phyloP scores from a whole-genome alignment of 1,140 invertebrate species.

The Orchestia grillus region DNA sequence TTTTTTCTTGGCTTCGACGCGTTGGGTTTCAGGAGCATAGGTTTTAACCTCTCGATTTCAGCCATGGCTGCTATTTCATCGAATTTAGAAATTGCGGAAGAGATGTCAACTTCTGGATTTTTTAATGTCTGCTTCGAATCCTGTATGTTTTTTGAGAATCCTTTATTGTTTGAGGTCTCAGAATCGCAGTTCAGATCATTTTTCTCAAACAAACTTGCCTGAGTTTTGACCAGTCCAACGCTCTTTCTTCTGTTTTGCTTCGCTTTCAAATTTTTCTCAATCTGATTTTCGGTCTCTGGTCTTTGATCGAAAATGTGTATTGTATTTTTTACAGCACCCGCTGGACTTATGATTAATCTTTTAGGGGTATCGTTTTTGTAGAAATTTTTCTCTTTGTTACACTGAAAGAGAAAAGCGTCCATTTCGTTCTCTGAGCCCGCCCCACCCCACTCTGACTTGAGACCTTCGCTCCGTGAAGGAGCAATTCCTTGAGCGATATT shows the following conservation, averaged over 20 bases:
- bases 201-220: constrained; percentile 13
- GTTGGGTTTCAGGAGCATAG: constrained; percentile 2
- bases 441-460: not conserved
- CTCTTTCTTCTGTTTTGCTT: constrained; percentile 79
- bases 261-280: constrained; percentile 74
- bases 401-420: not conserved
- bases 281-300: constrained; percentile 69
- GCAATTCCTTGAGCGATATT: not conserved
- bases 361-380: constrained; percentile 60
- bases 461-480: not conserved
- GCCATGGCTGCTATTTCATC: constrained; percentile 67
- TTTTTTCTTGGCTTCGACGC: not conserved
- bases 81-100: constrained; percentile 68
- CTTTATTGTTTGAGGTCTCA: constrained; percentile 57
- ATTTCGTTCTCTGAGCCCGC: not conserved
- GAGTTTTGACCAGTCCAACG: constrained; percentile 74
- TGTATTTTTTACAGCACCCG: constrained; percentile 62
- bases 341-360: constrained; percentile 62
- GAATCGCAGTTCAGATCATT: constrained; percentile 63
- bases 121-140: not conserved
- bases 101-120: constrained; percentile 69
- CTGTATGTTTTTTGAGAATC: not conserved
- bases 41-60: constrained; percentile 63
- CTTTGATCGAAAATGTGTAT: constrained; percentile 68
- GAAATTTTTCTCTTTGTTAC: constrained; percentile 53